These are phyloP conservation scores for Drosophila lowei DNA, from an alignment of 1,140 invertebrate species.

Conservation along the genomic window DNA sequence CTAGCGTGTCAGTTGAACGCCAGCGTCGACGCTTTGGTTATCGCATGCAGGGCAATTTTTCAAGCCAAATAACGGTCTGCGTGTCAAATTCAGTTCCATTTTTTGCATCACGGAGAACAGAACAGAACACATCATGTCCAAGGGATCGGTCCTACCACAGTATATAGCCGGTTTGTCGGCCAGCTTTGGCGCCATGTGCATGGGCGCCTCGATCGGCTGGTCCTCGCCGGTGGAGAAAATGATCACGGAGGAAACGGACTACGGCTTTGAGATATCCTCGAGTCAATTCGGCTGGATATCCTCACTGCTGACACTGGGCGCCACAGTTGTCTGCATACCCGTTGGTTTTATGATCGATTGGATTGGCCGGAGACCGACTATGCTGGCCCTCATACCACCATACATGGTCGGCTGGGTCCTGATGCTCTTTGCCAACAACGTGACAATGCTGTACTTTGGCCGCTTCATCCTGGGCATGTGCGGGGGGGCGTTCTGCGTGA, in stretches of 20 bases:
- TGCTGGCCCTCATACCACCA: slow-evolving; percentile 87
- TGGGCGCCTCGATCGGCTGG: slow-evolving; percentile 88
- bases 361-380: slow-evolving; percentile 87
- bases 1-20: neutral
- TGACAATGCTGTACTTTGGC: slow-evolving; percentile 87
- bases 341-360: slow-evolving; percentile 87
- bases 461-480: slow-evolving; percentile 88
- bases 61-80: slow-evolving; percentile 39
- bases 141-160: slow-evolving; percentile 62
- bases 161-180: slow-evolving; percentile 82
- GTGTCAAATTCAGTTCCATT: slow-evolving; percentile 48
- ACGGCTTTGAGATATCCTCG: slow-evolving; percentile 74
- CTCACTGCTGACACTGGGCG: slow-evolving; percentile 79
- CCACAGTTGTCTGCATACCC: slow-evolving; percentile 85
- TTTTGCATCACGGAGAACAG: slow-evolving; percentile 18
- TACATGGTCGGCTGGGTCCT: slow-evolving; percentile 88
- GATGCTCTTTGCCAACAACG: slow-evolving; percentile 86
- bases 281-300: slow-evolving; percentile 68
- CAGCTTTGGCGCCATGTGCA: slow-evolving; percentile 85
- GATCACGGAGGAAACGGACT: slow-evolving; percentile 77
- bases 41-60: slow-evolving; percentile 46
- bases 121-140: slow-evolving; percentile 40
- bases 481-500: slow-evolving; percentile 88
- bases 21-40: slow-evolving; percentile 30
- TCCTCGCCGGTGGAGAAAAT: slow-evolving; percentile 86